Conservation (phyloP, 2,888 invertebrate species). For the Drosophila atroscutellata region DNA sequence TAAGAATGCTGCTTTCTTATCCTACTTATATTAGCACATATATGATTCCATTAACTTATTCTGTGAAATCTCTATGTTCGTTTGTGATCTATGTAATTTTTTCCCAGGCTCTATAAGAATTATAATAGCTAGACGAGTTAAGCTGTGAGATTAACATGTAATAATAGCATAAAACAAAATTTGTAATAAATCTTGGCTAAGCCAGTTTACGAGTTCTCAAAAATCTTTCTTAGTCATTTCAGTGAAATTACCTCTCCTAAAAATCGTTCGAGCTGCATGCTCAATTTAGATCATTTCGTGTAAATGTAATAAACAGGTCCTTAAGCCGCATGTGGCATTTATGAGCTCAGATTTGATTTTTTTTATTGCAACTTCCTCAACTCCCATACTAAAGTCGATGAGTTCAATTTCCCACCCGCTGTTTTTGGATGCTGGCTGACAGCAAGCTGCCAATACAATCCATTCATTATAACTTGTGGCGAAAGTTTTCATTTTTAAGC, state of each 20-base stretch:
- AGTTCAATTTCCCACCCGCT: constrained; percentile 55
- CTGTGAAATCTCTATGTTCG: not conserved
- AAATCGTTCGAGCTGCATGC: not conserved
- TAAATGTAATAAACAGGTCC: not conserved
- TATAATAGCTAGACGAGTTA: not conserved
- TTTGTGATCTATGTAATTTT: not conserved
- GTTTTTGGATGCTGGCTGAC: constrained; percentile 26
- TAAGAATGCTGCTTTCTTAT: not conserved
- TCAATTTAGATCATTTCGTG: not conserved
- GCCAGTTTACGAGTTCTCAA: not conserved
- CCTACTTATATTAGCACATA: not conserved
- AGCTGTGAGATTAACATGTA: not conserved
- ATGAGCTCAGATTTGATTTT: not conserved
- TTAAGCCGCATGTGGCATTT: constrained; percentile 3
- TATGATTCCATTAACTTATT: not conserved
- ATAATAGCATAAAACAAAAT: not conserved
- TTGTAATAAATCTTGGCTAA: not conserved
- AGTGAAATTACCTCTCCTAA: not conserved
- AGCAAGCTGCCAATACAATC: constrained; percentile 36
- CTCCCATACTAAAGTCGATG: constrained; percentile 2
- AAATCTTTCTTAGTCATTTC: not conserved
- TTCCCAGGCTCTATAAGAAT: not conserved
- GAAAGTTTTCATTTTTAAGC: constrained; percentile 65
- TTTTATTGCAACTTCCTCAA: constrained; percentile 5
- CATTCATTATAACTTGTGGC: constrained; percentile 63